A percentile compares a stretch with the other conserved stretches of the same genome.
phyloP scores from a whole-genome alignment of 2,797 vertebrate species.

The Chloroceryle inda region DNA sequence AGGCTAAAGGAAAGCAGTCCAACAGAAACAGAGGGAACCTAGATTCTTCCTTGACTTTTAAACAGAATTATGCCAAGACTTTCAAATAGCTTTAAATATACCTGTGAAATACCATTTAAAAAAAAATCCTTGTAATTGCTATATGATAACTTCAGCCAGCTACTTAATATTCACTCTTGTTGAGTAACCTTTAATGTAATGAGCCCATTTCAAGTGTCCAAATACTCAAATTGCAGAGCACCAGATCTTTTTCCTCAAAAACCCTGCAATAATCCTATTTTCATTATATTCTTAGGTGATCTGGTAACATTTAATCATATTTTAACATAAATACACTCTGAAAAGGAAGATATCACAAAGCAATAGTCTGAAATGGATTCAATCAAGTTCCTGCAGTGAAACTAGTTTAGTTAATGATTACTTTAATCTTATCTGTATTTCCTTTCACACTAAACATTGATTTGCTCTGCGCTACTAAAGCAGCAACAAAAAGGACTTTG shows the following conservation, averaged over 20 bases:
- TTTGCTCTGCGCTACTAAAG: not conserved
- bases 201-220: not conserved
- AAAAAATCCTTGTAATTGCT: not conserved
- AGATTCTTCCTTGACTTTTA: not conserved
- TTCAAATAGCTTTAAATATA: not conserved
- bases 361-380: constrained; percentile 1
- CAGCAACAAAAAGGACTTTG: not conserved
- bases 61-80: not conserved
- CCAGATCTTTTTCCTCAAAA: not conserved
- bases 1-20: not conserved
- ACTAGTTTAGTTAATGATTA: constrained; percentile 18
- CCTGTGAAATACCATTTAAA: not conserved
- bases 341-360: not conserved
- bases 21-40: not conserved
- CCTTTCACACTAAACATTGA: not conserved
- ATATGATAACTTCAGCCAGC: not conserved
- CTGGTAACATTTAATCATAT: not conserved
- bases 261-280: not conserved
- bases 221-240: not conserved
- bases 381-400: constrained; percentile 30
- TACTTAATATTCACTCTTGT: not conserved
- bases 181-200: not conserved
- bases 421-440: not conserved
- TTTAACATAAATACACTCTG: not conserved
- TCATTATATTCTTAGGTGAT: not conserved